A percentile compares a stretch with the other conserved stretches of the same genome.
Evolutionary conservation across 2,113 vertebrate species (phyloP).

Genomic region (Catagonus wagneri): DNA sequence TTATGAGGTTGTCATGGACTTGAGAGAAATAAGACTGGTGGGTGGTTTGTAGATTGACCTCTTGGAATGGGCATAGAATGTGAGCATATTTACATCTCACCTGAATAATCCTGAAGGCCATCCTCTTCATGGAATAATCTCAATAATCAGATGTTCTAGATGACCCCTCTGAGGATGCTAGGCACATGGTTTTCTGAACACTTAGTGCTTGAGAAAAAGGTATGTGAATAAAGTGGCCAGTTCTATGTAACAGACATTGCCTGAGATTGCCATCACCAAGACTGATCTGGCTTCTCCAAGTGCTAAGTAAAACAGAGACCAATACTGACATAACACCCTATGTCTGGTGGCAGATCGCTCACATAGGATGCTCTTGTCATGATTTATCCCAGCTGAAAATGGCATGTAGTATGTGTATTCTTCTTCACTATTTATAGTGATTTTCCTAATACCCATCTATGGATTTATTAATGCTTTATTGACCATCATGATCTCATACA

Average conservation of each 20-base stretch:
- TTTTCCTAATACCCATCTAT: neutral
- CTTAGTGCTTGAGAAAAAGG: neutral
- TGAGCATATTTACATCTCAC: neutral
- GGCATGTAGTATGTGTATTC: neutral
- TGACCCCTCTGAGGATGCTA: neutral
- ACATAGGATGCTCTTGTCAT: neutral
- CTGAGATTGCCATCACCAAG: neutral
- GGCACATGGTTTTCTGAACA: neutral
- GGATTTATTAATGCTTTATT: slow-evolving; percentile 20
- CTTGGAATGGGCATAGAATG: neutral
- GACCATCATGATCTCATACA: neutral
- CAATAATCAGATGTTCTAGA: neutral
- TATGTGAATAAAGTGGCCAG: neutral
- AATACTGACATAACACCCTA: neutral
- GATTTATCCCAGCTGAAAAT: neutral
- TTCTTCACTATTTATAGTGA: neutral
- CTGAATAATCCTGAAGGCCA: neutral
- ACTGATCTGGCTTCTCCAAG: neutral
- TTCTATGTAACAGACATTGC: neutral
- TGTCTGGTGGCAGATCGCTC: neutral
- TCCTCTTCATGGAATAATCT: neutral
- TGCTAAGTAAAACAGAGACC: neutral
- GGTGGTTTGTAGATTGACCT: neutral
- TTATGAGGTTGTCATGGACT: neutral
- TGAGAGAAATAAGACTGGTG: neutral